Evolutionary conservation across 2,888 invertebrate species (phyloP), one percentile per base, ranked within the genome.

Genomic region (Dolomedes plantarius): DNA sequence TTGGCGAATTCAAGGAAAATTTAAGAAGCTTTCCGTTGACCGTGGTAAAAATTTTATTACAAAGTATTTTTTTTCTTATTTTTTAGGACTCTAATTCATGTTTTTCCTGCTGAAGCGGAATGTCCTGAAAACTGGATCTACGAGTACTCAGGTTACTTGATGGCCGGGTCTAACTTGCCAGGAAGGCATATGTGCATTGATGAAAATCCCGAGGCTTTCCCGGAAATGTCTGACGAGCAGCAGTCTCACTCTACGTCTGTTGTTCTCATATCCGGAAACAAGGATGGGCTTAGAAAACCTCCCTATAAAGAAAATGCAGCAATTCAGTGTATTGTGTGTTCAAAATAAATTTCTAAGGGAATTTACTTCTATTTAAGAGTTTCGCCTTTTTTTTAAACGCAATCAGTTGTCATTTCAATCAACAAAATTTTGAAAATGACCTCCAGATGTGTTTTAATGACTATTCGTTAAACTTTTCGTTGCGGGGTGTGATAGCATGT

Each of bases 101-200:
- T 71, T 0, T 81, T 87, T 23, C 76, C 81, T 0, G 87, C 77
- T 11, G 19, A 13, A 1, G 68, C 74, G 19, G 50, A 36, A 50
- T 87, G 87, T 36, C 87, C 87, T 0, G 78, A 82, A 9, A 46
- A 76, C 6, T 87, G 78, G 78, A 71, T 87, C 11, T 16, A 64
- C 7, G 83, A 87, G 46, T 87, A 87, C 67, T 75, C 78, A 0
- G 87, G 87, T 27, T 87, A 75, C 68, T 11, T 87, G 41, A 83
- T 83, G 79, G 39, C 79, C 2, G 80, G 83, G n/a, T 69, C 78
- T 0, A 80, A 80, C n/a, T 50, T 80, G 23, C 82, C 80, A 3
- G 80, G 71, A 6, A 41, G 6, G 3, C 36, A 87, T 36, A 32
- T 83, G 9, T 87, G 87, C 36, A 28, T 87, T 19, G 75, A 79